Evolutionary conservation across 2,888 invertebrate species (phyloP), one percentile per base, ranked within the genome.

Genomic region (Lysandra coridon): DNA sequence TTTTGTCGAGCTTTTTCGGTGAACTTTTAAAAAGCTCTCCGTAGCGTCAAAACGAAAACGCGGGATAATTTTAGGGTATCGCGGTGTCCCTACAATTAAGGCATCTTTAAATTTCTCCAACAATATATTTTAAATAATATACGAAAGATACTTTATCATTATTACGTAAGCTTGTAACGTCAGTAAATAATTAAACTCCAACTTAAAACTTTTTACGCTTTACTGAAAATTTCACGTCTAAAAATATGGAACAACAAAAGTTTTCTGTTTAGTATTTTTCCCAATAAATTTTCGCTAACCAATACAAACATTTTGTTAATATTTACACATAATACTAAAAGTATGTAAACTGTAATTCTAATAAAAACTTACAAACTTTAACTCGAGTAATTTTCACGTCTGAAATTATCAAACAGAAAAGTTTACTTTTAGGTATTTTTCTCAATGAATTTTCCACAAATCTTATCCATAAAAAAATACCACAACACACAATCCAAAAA

Each of bases 21-120:
- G 10, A 64, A 30, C 69, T 69, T 69, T 64, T 30, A 64, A 69
- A 69, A 69, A 69, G 5, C 69, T 69, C 33, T 69, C 14, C 33
- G 69, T 33, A 33, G 64, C 64, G 33, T 14, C 5, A 37, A 37
- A 33, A 69, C 14, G 30, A 33, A 33, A 69, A 33, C 37, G 33
- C 14, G 33, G 33, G 5, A 33, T 69, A 69, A 69, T 69, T 37
- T 69, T 14, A 17, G 69, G 33, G 33, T 33, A 30, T 64, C 64
- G 14, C 1, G 0, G 33, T 5, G 33, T 69, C 33, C 33, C 69
- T 69, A 69, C 6, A 33, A 69, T 69, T 69, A 69, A 30, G 30
- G 33, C 33, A 37, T 17, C 12, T 17, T 69, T 37, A 69, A 69
- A 57, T 17, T 57, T 57, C 4, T 57, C 57, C 57, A 57, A 57